Evolutionary conservation across 2,888 invertebrate genomes (phyloP).

Genomic region (Nudaria mundana): DNA sequence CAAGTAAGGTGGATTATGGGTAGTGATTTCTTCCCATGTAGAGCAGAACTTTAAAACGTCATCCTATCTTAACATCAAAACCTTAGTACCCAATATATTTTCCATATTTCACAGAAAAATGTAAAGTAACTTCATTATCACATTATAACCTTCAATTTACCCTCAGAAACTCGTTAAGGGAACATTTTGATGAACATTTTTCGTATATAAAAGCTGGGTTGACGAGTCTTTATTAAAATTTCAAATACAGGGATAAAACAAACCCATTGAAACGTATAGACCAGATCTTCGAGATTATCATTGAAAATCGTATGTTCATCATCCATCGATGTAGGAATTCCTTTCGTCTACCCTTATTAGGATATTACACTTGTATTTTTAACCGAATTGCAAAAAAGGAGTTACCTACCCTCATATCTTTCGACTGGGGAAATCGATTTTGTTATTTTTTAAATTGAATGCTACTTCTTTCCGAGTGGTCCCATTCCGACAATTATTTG

Average conservation of each 20-base stretch:
- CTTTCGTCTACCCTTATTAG: too few species aligned
- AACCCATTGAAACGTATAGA: constrained; percentile 35
- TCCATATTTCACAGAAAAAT: constrained; percentile 29
- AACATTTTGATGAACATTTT: constrained; percentile 43
- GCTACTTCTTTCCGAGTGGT: too few species aligned
- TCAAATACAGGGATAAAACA: constrained; percentile 45
- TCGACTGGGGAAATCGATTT: too few species aligned
- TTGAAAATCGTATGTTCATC: constrained; percentile 65
- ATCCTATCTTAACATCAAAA: constrained; percentile 7
- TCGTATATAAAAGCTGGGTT: constrained; percentile 35
- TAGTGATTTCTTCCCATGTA: too few species aligned
- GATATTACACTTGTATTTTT: too few species aligned
- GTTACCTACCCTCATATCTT: too few species aligned
- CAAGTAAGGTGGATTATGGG: too few species aligned
- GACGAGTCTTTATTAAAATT: constrained; percentile 52
- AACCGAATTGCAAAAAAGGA: too few species aligned
- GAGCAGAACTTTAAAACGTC: too few species aligned
- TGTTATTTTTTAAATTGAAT: too few species aligned
- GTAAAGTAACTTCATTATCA: constrained; percentile 39
- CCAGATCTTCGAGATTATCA: constrained; percentile 58
- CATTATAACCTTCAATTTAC: constrained; percentile 30
- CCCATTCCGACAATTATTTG: too few species aligned
- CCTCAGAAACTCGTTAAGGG: constrained; percentile 36
- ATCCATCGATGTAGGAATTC: constrained; percentile 58
- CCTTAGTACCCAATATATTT: too few species aligned